Evolutionary conservation across 2,113 vertebrate species (phyloP), one percentile per base, ranked within the genome.

Genomic region (Ammodytes dubius): DNA sequence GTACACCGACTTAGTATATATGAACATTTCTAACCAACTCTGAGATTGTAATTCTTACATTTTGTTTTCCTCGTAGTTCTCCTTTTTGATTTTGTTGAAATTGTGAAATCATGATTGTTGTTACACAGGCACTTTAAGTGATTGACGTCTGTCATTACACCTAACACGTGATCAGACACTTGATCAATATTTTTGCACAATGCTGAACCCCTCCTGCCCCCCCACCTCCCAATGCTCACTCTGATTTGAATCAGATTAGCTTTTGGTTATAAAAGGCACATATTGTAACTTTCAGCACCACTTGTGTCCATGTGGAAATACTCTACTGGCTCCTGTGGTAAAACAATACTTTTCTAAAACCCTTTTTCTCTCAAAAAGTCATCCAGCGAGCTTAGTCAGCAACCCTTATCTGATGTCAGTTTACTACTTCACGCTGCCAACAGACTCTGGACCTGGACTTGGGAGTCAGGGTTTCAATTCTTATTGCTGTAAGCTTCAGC

Each of bases 51-150:
- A 27, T 27, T 27, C 50, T 66, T 73, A 37, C 12, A 53, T 56
- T 45, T 52, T 11, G 10, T 2, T 50, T 69, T 13, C 13, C 40
- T 54, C 35, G 39, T 87, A 87, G 87, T 87, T 87, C 77, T 42
- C 58, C 54, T 80, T 85, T 11, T 8, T 52, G 68, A 88, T 85
- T 77, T 61, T 52, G 27, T 27, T 9, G 56, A 75, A 77, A 88
- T 83, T 70, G 72, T 46, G 56, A 19, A 84, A 73, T 74, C 70
- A 1, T 91, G 90, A 93, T 85, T 90, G 91, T 94, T 79, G 77
- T 93, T 93, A 92, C 92, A 90, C 88, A 75, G 88, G 95, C 95
- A 95, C 93, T 96, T 96, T 95, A 95, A 56, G 65, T 88, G 77
- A 91, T 93, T 84, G 85, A 90, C 76, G 40, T 87, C 78, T 78